Conservation (phyloP, 2,797 vertebrate genomes). For the Cirrhinus mrigala region DNA sequence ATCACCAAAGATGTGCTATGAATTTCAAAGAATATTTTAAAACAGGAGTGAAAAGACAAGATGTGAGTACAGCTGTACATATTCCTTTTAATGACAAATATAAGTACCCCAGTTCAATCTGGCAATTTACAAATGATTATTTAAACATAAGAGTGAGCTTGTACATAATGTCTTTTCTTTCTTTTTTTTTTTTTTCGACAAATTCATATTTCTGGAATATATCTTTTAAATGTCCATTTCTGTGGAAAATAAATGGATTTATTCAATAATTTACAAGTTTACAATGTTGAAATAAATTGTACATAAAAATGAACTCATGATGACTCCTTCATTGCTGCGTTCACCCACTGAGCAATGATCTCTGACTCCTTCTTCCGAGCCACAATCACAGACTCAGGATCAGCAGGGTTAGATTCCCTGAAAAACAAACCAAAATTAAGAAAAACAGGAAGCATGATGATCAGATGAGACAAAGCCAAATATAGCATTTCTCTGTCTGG, state of each 20-base stretch:
- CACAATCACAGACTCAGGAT: constrained; percentile 80
- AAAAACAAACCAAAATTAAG: background rate
- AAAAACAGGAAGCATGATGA: too few relatives aligned
- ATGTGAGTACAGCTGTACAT: background rate
- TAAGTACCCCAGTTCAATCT: constrained; percentile 1
- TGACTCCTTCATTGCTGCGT: constrained; percentile 64
- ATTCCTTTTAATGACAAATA: background rate
- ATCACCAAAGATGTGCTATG: constrained; percentile 65
- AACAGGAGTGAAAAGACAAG: background rate
- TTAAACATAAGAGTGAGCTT: constrained; percentile 29
- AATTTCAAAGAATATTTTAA: constrained; percentile 38
- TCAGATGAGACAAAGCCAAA: background rate
- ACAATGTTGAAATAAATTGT: constrained; percentile 40
- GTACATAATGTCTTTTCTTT: background rate
- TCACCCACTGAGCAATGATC: constrained; percentile 85
- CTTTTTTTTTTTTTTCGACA: constrained; percentile 31
- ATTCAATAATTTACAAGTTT: constrained; percentile 34
- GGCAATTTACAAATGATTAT: constrained; percentile 26
- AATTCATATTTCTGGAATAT: constrained; percentile 52
- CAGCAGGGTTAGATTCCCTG: constrained; percentile 82
- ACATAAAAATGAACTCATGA: background rate
- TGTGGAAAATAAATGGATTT: constrained; percentile 50
- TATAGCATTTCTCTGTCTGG: background rate
- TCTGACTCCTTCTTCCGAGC: constrained; percentile 80
- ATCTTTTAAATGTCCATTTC: constrained; percentile 63